Base-by-base conservation (phyloP, 2,888 invertebrate species). In the Ctena decussata region DNA sequence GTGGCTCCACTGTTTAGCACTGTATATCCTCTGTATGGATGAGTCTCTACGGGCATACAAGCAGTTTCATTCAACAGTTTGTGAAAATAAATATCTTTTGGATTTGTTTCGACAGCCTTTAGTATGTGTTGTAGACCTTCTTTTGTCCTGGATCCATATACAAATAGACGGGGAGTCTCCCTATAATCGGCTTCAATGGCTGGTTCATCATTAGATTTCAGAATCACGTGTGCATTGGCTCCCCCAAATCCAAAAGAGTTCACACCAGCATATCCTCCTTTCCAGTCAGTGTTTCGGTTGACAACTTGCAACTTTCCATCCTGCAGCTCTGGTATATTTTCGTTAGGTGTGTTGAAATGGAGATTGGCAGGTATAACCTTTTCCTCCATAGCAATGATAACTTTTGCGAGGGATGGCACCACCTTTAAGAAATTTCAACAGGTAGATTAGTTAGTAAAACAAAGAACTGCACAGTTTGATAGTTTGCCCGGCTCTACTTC, bases 171-270 rank as follows among this genome's bases (percentile, higher is more conserved):
- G 46, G 30, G 92, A 92, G 8, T 89, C 82, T 81, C 94, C 92
- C 15, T 75, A 84, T 32, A 32, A 5, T 32, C 65, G 35, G 32
- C 3, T 8, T 73, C 72, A 0, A 46, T 73, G 11, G 69, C 84
- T 60, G 86, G 71, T 32, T 91, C 74, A 39, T 78, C 65, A 41
- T 88, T 82, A 8, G 98, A 98, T 94, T 91, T 86, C n/a, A 95
- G 84, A 18, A 96, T 77, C 0, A 92, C 92, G 86, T 96, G 96
- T 15, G 94, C 95, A 83, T 95, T 95, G 6, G 95, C 95, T 80
- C 99, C 99, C 84, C 99, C 99, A 96, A 99, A 99, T 35, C 99
- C 99, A 96, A 99, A 99, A 8, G 99, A 99, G 96, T 99, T 99
- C 44, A 65, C 8, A 1, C 65, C 65, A 35, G 21, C 30, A 65